phyloP scores from a whole-genome alignment of 2,113 vertebrate genomes.

The Orthochromis indermauri region DNA sequence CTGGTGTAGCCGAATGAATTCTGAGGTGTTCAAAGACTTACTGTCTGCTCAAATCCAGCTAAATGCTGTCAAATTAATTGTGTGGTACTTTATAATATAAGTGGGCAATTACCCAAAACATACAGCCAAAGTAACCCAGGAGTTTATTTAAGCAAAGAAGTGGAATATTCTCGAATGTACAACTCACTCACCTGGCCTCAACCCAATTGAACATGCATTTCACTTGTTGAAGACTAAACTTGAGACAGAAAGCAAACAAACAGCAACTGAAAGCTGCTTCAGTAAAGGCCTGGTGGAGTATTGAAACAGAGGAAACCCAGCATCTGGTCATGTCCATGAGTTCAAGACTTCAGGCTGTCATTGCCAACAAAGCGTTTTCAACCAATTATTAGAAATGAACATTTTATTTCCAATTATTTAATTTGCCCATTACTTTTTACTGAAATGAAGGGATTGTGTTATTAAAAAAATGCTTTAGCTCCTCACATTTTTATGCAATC shows the following conservation, averaged over 20 bases:
- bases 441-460: neutral
- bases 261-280: neutral
- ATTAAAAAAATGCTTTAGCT: neutral
- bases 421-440: neutral
- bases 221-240: neutral
- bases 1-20: neutral
- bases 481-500: neutral
- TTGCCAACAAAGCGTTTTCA: rapidly evolving
- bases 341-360: neutral
- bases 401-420: neutral
- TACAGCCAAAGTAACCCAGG: neutral
- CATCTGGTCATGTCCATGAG: neutral
- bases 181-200: neutral
- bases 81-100: neutral
- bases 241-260: neutral
- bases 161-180: neutral
- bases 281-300: neutral
- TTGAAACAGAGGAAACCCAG: neutral
- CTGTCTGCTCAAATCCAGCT: neutral
- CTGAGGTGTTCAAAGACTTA: neutral
- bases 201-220: neutral
- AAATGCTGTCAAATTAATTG: neutral
- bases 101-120: neutral
- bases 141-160: neutral
- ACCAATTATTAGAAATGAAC: neutral